A percentile compares a stretch with the other conserved stretches of the same genome.
These are phyloP conservation scores for Stratiomys singularior DNA, from an alignment of 2,888 invertebrate genomes.

Conservation along the genomic window DNA sequence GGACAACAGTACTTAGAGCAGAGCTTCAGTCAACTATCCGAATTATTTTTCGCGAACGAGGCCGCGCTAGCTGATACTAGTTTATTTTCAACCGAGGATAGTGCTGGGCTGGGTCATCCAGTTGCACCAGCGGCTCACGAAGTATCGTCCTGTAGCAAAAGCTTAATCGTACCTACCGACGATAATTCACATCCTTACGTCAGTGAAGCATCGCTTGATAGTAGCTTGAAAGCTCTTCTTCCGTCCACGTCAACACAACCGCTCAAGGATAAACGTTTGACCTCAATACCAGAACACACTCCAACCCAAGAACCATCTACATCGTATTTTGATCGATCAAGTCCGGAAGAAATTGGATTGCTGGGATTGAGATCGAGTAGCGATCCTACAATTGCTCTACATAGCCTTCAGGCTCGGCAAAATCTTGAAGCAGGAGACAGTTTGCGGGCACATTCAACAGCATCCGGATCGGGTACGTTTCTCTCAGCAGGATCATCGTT, in stretches of 20 bases:
- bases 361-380: slow-evolving; percentile 63
- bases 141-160: slow-evolving; percentile 56
- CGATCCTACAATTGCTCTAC: slow-evolving; percentile 64
- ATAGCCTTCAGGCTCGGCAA: slow-evolving; percentile 56
- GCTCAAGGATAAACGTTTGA: slow-evolving; percentile 60
- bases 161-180: slow-evolving; percentile 48
- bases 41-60: slow-evolving; percentile 64
- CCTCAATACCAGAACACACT: slow-evolving; percentile 61
- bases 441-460: slow-evolving; percentile 52
- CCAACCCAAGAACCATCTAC: slow-evolving; percentile 59
- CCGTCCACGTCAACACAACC: slow-evolving; percentile 39
- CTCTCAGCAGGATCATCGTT: slow-evolving; percentile 70
- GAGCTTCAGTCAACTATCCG: slow-evolving; percentile 60
- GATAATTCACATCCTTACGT: slow-evolving; percentile 29
- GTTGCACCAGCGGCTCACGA: slow-evolving; percentile 55
- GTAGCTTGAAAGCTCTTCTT: slow-evolving; percentile 61
- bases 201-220: slow-evolving; percentile 58
- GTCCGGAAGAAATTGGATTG: slow-evolving; percentile 59
- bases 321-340: slow-evolving; percentile 58
- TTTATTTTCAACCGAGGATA: slow-evolving; percentile 50
- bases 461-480: slow-evolving; percentile 56
- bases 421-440: slow-evolving; percentile 49
- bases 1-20: slow-evolving; percentile 58
- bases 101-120: slow-evolving; percentile 48
- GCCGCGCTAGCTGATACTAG: slow-evolving; percentile 56